A percentile compares a stretch with the other conserved stretches of the same genome.
Evolutionary conservation across 2,888 invertebrate genomes (phyloP).

Genomic region (Protodeltote pygarga): DNA sequence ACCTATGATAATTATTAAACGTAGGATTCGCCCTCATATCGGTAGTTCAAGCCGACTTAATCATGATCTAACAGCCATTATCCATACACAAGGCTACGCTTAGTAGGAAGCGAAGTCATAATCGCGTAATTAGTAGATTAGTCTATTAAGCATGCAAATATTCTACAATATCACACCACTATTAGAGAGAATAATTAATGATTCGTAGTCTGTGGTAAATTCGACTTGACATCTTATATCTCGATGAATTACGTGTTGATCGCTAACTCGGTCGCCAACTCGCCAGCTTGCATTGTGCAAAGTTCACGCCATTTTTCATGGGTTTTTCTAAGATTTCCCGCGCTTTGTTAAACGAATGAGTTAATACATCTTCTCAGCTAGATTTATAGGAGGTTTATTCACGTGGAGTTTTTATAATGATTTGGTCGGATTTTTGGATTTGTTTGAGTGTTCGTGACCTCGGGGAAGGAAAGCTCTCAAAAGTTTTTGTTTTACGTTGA

Average conservation of each 20-base stretch:
- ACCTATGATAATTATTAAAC: no score
- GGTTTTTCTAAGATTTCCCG: conserved; percentile 33
- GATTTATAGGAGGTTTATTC: conserved; percentile 43
- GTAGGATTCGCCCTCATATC: no score
- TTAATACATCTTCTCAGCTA: conserved; percentile 40
- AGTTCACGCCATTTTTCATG: conserved; percentile 49
- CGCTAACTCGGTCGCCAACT: conserved; percentile 25
- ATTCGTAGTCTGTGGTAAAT: conserved; percentile 21
- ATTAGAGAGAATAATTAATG: conserved; percentile 32
- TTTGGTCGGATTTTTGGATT: conserved; percentile 1
- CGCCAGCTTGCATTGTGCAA: conserved; percentile 53
- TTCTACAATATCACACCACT: conserved; percentile 8
- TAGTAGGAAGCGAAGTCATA: not conserved
- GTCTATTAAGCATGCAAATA: conserved; percentile 16
- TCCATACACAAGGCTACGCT: not conserved
- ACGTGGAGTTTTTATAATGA: conserved; percentile 15
- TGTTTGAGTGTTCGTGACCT: conserved; percentile 1
- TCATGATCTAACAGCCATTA: no score
- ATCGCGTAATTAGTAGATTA: conserved; percentile 12
- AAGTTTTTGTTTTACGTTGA: conserved; percentile 14
- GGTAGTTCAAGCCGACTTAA: no score
- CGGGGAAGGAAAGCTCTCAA: not conserved
- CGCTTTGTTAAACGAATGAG: conserved; percentile 46
- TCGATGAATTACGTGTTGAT: conserved; percentile 41
- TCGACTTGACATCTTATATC: conserved; percentile 28